These are phyloP conservation scores for Meiosimyza decipiens DNA, from an alignment of 2,888 invertebrate species.

Conservation along the genomic window DNA sequence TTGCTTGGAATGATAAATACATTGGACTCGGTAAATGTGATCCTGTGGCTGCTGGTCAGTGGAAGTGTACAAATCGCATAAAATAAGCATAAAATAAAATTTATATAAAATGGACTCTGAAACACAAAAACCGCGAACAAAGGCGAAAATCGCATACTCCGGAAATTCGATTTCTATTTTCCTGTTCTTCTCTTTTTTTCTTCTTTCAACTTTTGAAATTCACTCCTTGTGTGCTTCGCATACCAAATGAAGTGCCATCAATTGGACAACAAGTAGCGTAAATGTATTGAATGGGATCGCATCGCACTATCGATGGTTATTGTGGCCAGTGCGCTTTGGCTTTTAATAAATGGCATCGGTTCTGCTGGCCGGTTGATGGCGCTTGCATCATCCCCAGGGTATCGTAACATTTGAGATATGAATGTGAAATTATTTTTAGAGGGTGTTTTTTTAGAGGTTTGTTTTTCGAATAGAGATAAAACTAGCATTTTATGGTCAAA, in stretches of 20 bases:
- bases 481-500: too few species aligned
- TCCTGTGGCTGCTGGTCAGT: conserved; percentile 19
- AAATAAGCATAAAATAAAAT: conserved; percentile 49
- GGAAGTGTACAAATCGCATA: conserved; percentile 39
- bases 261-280: background rate
- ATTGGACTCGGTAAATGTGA: conserved; percentile 34
- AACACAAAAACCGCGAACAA: conserved; percentile 25
- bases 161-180: conserved; percentile 11
- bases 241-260: conserved; percentile 46
- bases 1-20: conserved; percentile 46
- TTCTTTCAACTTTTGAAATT: conserved; percentile 49
- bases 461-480: too few species aligned
- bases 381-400: conserved; percentile 60
- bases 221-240: conserved; percentile 47
- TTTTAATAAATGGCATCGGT: conserved; percentile 26
- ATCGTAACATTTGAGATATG: conserved; percentile 66
- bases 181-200: conserved; percentile 1
- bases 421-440: conserved; percentile 66
- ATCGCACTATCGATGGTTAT: conserved; percentile 11
- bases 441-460: too few species aligned
- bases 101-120: conserved; percentile 47
- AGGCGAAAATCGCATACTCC: conserved; percentile 12
- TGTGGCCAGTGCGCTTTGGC: conserved; percentile 19
- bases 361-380: conserved; percentile 30
- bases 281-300: conserved; percentile 10